These are phyloP conservation scores for Silvanus unidentatus DNA, from an alignment of 2,888 invertebrate genomes.

Conservation along the genomic window DNA sequence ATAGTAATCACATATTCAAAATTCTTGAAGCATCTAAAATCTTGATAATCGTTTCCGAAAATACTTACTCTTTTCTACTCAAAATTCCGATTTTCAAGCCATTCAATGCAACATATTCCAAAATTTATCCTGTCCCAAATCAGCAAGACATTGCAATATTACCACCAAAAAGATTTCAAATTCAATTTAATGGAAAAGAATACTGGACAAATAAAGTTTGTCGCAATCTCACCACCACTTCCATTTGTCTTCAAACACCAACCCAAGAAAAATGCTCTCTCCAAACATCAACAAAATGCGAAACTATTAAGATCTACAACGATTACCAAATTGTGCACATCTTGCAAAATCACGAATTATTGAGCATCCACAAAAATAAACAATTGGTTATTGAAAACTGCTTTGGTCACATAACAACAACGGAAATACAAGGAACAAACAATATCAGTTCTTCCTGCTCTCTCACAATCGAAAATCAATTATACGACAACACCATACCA, in stretches of 20 bases:
- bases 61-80: background rate
- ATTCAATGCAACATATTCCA: background rate
- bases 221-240: background rate
- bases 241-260: background rate
- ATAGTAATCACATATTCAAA: background rate
- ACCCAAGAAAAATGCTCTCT: background rate
- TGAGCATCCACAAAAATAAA: background rate
- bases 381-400: background rate
- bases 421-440: too few relatives aligned
- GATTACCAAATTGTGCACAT: background rate
- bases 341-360: background rate
- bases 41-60: background rate
- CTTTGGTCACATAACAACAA: background rate
- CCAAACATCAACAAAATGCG: background rate
- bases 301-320: background rate
- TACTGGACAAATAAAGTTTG: background rate
- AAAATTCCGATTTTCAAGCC: background rate
- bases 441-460: too few relatives aligned
- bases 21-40: background rate
- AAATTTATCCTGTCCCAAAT: constrained; percentile 1
- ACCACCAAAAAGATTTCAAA: background rate
- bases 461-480: too few relatives aligned
- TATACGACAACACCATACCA: too few relatives aligned
- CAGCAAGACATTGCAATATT: background rate
- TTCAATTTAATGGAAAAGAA: background rate